Conservation (phyloP, 1,140 invertebrate species). For the Chelonus insularis region DNA sequence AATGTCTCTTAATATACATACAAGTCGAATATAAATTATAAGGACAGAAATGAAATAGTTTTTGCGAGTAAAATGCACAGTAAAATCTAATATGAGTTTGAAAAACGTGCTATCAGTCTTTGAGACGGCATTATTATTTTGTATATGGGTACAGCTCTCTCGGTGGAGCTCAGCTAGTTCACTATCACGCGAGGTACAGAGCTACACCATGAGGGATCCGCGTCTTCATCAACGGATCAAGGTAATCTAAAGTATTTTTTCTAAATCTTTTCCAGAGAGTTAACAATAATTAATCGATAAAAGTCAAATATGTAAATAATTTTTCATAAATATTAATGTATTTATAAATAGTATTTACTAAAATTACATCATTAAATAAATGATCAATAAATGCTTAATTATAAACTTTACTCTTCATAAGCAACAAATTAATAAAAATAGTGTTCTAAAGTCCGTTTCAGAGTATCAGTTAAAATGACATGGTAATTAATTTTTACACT, state of each 20-base stretch:
- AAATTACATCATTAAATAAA: too few species aligned
- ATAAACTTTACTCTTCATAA: too few species aligned
- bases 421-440: too few species aligned
- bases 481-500: too few species aligned
- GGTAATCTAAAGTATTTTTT: constrained; percentile 38
- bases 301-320: too few species aligned
- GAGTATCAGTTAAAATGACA: too few species aligned
- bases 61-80: neutral
- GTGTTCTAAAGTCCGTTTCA: too few species aligned
- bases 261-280: too few species aligned
- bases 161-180: constrained; percentile 68
- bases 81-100: constrained; percentile 19
- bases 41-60: neutral
- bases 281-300: too few species aligned
- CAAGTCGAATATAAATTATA: neutral
- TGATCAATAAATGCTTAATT: too few species aligned
- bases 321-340: too few species aligned
- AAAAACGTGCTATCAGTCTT: constrained; percentile 41
- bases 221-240: constrained; percentile 54
- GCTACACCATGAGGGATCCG: constrained; percentile 63
- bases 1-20: neutral
- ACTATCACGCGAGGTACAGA: constrained; percentile 66
- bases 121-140: constrained; percentile 58
- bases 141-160: constrained; percentile 64
- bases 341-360: too few species aligned